phyloP scores from a whole-genome alignment of 2,113 vertebrate species.

The Crotalus horridus region DNA sequence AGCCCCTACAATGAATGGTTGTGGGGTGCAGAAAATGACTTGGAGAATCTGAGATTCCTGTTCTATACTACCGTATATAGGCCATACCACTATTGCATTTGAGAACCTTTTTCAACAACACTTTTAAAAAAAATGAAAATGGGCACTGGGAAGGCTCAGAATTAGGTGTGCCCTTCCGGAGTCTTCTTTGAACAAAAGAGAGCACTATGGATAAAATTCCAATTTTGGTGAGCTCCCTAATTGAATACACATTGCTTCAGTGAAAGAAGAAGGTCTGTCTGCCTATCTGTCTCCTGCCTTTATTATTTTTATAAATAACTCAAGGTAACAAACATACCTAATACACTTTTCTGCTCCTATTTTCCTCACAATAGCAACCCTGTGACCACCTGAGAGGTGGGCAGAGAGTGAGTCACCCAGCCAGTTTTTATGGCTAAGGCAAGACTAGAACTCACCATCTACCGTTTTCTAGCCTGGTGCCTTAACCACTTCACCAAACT shows the following conservation, averaged over 20 bases:
- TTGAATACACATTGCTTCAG: background rate
- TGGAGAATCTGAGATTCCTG: background rate
- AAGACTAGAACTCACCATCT: no score
- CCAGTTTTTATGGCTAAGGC: no score
- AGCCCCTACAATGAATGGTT: background rate
- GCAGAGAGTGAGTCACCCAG: no score
- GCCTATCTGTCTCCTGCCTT: no score
- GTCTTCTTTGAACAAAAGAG: background rate
- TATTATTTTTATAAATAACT: no score
- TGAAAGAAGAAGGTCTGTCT: background rate
- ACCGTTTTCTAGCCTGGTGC: no score
- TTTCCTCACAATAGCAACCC: no score
- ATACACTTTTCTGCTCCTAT: no score
- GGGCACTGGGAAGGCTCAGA: background rate
- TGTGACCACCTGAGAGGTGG: no score
- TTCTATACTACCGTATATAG: background rate
- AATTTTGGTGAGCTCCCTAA: constrained; percentile 9
- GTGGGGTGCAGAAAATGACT: background rate
- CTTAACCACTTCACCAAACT: no score
- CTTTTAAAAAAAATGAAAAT: background rate
- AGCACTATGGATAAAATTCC: background rate
- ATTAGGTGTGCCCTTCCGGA: background rate
- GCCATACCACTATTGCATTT: background rate
- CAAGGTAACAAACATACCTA: no score
- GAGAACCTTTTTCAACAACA: background rate